Base-by-base conservation (phyloP, 2,113 vertebrate species). In the Muscicapa adusta region DNA sequence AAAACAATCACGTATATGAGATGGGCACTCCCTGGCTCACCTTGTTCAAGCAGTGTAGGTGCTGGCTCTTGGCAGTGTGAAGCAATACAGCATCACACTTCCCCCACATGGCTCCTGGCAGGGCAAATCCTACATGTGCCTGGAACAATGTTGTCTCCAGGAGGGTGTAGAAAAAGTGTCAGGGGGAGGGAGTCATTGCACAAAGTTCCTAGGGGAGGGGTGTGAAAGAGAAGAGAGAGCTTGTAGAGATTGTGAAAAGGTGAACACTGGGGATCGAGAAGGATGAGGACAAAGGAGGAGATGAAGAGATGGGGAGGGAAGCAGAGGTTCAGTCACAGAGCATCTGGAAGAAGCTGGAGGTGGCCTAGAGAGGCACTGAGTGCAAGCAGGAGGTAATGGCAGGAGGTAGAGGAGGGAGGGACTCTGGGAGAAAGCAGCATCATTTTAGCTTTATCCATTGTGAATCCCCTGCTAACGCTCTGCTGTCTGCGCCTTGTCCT, bases 401-500 rank as follows among this genome's bases (percentile, higher is more conserved):
- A 40, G 43, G 23, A 45, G 48, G 28, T 2, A 17, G 8, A 7
- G 50, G 18, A 57, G 67, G 50, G 34, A 18, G 34, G 26, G 48
- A 58, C 42, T 2, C 2, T 1, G 3, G 12, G 23, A 50, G 51
- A n/a, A 42, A 47, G 34, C 61, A 82, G 40, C 13, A 11, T 34
- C 0, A 0, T 38, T 80, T 31, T 26, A 45, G 11, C 26, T 3
- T 17, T 45, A 5, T 1, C 5, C 2, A 2, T 3, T 5, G 54
- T 15, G 50, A 83, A 14, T 16, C 2, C 53, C 47, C 19, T 26
- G 48, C 89, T 97, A 81, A 98, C 62, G 1, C 31, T 12, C 4
- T 51, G 1, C 77, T 88, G 43, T 96, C 43, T 94, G 61, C 97
- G 92, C 94, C 87, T 95, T 86, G 34, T 97, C 34, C 38, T 96